Percentiles rank a stretch among this genome's conserved stretches.
phyloP scores from a whole-genome alignment of 2,888 invertebrate genomes.

The Melanargia galathea region DNA sequence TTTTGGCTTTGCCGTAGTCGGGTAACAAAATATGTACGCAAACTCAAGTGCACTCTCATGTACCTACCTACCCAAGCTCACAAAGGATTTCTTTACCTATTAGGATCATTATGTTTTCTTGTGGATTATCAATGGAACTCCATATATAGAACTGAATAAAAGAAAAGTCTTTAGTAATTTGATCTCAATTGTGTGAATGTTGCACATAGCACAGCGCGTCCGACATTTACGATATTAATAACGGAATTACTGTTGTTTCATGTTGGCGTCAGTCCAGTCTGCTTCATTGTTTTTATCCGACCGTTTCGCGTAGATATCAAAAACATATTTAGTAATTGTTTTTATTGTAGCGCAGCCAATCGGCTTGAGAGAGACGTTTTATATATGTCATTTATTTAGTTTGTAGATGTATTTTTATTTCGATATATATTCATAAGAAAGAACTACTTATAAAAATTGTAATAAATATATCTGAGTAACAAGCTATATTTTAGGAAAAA shows the following conservation, averaged over 20 bases:
- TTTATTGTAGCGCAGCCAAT: background rate
- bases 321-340: conserved; percentile 22
- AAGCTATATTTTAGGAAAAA: too few relatives aligned
- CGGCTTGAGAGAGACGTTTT: background rate
- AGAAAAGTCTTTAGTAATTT: too few relatives aligned
- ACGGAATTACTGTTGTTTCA: conserved; percentile 9
- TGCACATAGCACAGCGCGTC: background rate
- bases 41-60: too few relatives aligned
- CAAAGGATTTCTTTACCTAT: too few relatives aligned
- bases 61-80: too few relatives aligned
- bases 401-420: background rate
- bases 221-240: conserved; percentile 28
- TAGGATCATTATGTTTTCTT: too few relatives aligned
- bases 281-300: conserved; percentile 6
- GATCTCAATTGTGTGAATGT: background rate
- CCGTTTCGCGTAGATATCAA: conserved; percentile 22
- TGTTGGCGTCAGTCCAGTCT: conserved; percentile 32
- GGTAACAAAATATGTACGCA: too few relatives aligned
- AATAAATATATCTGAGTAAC: too few relatives aligned
- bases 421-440: background rate
- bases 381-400: background rate
- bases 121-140: too few relatives aligned
- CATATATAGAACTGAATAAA: too few relatives aligned
- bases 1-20: too few relatives aligned
- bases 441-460: background rate